Evolutionary conservation across 2,797 vertebrate genomes (phyloP).

Genomic region (Xerus rutilus): DNA sequence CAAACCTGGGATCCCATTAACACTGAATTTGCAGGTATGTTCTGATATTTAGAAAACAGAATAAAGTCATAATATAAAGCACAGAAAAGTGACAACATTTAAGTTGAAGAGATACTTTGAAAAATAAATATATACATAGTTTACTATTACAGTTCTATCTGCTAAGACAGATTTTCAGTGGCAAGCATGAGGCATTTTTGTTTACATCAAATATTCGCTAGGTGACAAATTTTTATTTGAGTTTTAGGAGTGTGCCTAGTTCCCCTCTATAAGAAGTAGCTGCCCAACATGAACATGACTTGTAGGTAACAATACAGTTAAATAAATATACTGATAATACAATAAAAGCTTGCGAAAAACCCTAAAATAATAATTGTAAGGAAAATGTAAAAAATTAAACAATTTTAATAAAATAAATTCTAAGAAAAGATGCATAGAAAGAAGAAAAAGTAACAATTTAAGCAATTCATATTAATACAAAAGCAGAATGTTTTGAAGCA

Average conservation of each 20-base stretch:
- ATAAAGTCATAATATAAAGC: conserved; percentile 1
- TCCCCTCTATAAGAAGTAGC: neutral
- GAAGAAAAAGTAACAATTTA: neutral
- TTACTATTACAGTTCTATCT: neutral
- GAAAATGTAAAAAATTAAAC: neutral
- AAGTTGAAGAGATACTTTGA: neutral
- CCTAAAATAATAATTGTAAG: neutral
- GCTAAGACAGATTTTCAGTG: neutral
- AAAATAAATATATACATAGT: neutral
- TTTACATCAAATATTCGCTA: neutral
- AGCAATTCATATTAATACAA: conserved; percentile 23
- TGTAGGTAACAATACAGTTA: neutral
- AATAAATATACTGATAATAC: neutral
- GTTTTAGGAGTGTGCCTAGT: neutral
- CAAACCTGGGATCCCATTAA: neutral
- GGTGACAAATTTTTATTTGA: neutral
- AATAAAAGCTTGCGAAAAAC: conserved; percentile 21
- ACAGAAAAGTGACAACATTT: neutral
- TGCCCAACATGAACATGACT: neutral
- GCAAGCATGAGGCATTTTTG: neutral
- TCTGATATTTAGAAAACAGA: neutral
- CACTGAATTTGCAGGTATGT: neutral
- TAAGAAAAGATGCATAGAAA: neutral
- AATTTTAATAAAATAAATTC: neutral
- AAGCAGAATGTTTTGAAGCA: conserved; percentile 23